These are phyloP conservation scores for Acanthurus leucopareius DNA, from an alignment of 2,797 vertebrate genomes.

Conservation along the genomic window DNA sequence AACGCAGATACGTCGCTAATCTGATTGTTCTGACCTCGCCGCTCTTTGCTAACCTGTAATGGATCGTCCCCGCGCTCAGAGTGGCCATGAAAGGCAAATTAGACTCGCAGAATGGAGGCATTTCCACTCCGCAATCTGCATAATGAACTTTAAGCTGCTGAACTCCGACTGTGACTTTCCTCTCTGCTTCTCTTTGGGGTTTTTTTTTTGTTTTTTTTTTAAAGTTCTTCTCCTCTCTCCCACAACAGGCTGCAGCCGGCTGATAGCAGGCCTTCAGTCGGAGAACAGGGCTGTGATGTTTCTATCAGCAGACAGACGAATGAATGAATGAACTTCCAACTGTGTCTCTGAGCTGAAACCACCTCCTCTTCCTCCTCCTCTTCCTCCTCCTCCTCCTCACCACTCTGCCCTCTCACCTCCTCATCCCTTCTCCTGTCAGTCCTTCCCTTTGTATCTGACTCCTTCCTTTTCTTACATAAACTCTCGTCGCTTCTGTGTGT, in stretches of 20 bases:
- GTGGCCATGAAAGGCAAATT: constrained; percentile 50
- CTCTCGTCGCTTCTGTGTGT: not conserved
- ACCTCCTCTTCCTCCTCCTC: constrained; percentile 27
- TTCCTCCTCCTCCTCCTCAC: constrained; percentile 25
- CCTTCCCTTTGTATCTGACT: constrained; percentile 18
- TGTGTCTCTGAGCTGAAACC: constrained; percentile 36
- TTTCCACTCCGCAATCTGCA: constrained; percentile 48
- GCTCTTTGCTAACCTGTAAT: constrained; percentile 28
- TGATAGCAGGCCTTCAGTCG: constrained; percentile 62
- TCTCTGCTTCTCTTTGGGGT: constrained; percentile 3
- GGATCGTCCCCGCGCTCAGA: constrained; percentile 19
- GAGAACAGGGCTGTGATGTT: constrained; percentile 50
- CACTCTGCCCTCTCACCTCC: constrained; percentile 27
- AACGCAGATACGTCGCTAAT: constrained; percentile 3
- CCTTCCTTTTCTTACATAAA: constrained; percentile 4
- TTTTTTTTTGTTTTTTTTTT: not conserved
- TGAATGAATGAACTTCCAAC: constrained; percentile 30
- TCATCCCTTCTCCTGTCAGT: constrained; percentile 15
- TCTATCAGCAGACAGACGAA: constrained; percentile 52
- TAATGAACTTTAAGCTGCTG: constrained; percentile 54
- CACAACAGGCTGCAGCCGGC: constrained; percentile 40
- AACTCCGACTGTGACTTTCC: constrained; percentile 24
- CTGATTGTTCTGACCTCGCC: constrained; percentile 35
- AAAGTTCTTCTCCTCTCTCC: not conserved
- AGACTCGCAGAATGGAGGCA: constrained; percentile 24